Conservation (phyloP, 2,797 vertebrate genomes). For the Notamacropus eugenii region DNA sequence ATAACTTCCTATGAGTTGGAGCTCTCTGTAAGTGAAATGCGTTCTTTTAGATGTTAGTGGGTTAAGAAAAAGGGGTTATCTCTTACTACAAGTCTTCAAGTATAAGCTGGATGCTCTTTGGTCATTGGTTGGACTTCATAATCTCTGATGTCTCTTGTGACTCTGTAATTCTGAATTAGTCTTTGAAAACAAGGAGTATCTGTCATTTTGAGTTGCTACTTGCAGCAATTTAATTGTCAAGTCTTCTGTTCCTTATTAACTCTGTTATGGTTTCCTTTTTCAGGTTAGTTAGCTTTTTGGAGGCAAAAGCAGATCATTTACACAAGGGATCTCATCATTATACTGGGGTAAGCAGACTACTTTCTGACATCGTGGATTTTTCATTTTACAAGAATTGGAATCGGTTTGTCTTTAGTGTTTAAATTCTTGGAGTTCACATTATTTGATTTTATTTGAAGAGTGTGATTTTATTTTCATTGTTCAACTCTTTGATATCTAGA, state of each 20-base stretch:
- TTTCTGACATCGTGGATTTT: not conserved
- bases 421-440: not conserved
- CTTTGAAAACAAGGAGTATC: not conserved
- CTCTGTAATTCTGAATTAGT: not conserved
- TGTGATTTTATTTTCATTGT: not conserved
- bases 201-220: not conserved
- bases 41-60: not conserved
- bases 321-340: constrained; percentile 96
- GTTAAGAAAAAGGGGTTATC: not conserved
- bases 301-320: constrained; percentile 90
- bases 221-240: not conserved
- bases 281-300: constrained; percentile 94
- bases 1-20: not conserved
- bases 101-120: not conserved
- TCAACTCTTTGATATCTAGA: not conserved
- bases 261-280: constrained; percentile 40
- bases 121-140: not conserved
- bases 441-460: not conserved
- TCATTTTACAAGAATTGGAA: accelerated
- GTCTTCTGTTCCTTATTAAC: constrained; percentile 1
- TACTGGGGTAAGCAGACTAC: constrained; percentile 89
- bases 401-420: not conserved
- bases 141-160: not conserved
- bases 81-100: not conserved
- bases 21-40: not conserved